phyloP scores from a whole-genome alignment of 2,888 invertebrate genomes.

The Lypha dubia region DNA sequence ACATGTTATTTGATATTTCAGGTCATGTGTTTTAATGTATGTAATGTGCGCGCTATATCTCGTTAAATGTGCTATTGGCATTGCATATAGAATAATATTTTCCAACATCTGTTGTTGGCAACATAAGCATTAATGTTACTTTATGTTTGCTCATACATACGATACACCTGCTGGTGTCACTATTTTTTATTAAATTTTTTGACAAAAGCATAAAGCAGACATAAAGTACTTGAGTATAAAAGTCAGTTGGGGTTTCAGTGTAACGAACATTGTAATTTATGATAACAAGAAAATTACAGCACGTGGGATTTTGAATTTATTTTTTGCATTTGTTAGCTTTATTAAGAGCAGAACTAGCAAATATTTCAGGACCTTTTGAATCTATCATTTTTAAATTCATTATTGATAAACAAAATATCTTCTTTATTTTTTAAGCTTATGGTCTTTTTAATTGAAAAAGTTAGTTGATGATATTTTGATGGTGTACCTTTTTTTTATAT shows the following conservation, averaged over 20 bases:
- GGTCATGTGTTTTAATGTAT: neutral
- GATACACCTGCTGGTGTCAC: neutral
- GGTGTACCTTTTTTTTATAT: too few relatives aligned
- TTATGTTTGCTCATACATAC: slow-evolving; percentile 26
- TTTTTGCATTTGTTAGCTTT: too few relatives aligned
- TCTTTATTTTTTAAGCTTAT: too few relatives aligned
- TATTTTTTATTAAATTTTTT: neutral
- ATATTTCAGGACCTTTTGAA: too few relatives aligned
- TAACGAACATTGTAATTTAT: neutral
- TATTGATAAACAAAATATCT: too few relatives aligned
- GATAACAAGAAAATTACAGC: too few relatives aligned
- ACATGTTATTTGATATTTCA: slow-evolving; percentile 10
- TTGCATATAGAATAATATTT: slow-evolving; percentile 64
- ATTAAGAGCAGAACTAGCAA: too few relatives aligned
- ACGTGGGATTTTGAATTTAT: too few relatives aligned
- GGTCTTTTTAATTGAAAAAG: too few relatives aligned
- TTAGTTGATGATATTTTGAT: too few relatives aligned
- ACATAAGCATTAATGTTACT: slow-evolving; percentile 58
- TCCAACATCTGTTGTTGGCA: slow-evolving; percentile 60
- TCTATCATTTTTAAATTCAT: too few relatives aligned
- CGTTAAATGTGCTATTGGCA: slow-evolving; percentile 60
- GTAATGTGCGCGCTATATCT: slow-evolving; percentile 1
- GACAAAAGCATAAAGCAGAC: neutral
- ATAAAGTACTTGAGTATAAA: neutral
- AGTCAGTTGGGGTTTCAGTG: slow-evolving; percentile 29